phyloP scores from a whole-genome alignment of 2,888 invertebrate genomes.

The Drosophila neutralis region DNA sequence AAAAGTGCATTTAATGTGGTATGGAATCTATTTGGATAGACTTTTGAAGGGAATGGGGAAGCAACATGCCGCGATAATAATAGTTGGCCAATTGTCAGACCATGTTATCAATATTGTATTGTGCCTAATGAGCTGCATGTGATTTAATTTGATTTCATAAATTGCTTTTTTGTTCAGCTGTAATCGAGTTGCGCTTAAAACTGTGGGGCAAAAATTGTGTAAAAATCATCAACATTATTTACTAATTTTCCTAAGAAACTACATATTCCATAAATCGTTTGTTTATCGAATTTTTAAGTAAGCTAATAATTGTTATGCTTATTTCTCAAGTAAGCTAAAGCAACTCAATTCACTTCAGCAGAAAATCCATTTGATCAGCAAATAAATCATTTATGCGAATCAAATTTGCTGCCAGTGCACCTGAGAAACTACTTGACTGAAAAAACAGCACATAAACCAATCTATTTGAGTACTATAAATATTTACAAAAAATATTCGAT shows the following conservation, averaged over 20 bases:
- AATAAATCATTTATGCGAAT: not conserved
- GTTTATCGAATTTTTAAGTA: not conserved
- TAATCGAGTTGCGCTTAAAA: not conserved
- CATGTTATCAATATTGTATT: conserved; percentile 35
- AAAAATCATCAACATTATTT: not conserved
- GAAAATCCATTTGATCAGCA: not conserved
- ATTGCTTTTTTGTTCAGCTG: conserved; percentile 16
- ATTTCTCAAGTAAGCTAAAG: not conserved
- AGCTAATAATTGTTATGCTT: too few species aligned
- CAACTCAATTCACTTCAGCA: not conserved
- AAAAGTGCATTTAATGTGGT: conserved; percentile 18
- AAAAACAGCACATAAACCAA: not conserved
- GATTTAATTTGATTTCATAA: conserved; percentile 36
- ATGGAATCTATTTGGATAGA: conserved; percentile 14
- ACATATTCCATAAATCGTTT: not conserved
- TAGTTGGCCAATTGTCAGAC: conserved; percentile 20
- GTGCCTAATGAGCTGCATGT: conserved; percentile 53
- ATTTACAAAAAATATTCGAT: conserved; percentile 12
- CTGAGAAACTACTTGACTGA: not conserved
- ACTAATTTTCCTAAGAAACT: not conserved
- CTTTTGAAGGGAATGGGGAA: not conserved
- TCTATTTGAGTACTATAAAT: conserved; percentile 10
- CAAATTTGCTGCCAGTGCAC: not conserved
- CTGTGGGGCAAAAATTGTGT: not conserved
- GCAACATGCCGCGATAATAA: conserved; percentile 31